A percentile compares a stretch with the other conserved stretches of the same genome.
Evolutionary conservation across 2,797 vertebrate genomes (phyloP).

Genomic region (Cossypha dichroa): DNA sequence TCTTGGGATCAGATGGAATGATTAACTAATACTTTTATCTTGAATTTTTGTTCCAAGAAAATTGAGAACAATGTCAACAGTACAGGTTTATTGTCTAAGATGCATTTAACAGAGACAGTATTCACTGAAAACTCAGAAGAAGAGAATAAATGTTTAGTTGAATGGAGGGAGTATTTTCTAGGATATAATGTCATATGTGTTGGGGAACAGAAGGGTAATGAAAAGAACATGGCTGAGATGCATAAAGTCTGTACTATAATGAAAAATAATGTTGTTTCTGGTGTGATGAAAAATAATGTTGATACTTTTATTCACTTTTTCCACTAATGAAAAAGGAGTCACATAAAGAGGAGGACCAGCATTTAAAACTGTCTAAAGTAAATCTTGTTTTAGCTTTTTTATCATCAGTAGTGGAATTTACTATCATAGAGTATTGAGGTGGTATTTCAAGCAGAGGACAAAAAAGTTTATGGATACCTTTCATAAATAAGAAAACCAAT

Average conservation of each 20-base stretch:
- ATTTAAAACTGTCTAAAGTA: neutral
- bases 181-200: neutral
- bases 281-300: neutral
- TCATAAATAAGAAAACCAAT: neutral
- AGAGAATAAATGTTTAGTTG: neutral
- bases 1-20: neutral
- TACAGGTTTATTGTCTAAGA: neutral
- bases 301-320: conserved; percentile 25
- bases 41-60: neutral
- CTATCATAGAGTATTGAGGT: neutral
- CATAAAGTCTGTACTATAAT: neutral
- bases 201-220: conserved; percentile 7
- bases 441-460: neutral
- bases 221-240: neutral
- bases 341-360: neutral
- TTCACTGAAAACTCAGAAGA: neutral
- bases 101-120: neutral
- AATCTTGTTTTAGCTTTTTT: conserved; percentile 5
- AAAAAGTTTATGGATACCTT: neutral
- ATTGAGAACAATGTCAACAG: neutral
- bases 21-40: neutral
- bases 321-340: neutral
- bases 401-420: neutral
- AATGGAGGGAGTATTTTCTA: neutral
- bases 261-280: neutral